phyloP scores from a whole-genome alignment of 2,888 invertebrate genomes.

The Meteorus cinctellus region DNA sequence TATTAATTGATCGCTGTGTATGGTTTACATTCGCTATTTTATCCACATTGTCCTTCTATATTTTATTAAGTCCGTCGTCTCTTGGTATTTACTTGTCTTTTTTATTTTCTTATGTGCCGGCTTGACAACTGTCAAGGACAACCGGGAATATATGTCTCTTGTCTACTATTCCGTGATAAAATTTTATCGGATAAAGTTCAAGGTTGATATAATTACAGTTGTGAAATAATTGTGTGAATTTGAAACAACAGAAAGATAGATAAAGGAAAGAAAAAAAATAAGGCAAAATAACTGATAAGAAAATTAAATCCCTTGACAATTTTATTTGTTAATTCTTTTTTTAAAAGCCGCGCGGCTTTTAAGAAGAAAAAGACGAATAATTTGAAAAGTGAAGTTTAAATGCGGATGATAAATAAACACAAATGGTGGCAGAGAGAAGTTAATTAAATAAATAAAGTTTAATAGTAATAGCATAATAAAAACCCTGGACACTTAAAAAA shows the following conservation, averaged over 20 bases:
- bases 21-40: background rate
- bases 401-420: background rate
- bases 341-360: no score
- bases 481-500: background rate
- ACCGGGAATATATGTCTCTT: constrained; percentile 20
- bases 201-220: constrained; percentile 21
- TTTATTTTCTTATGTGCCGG: constrained; percentile 23
- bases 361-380: background rate
- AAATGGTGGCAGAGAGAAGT: background rate
- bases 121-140: constrained; percentile 38
- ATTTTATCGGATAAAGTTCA: constrained; percentile 34
- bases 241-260: background rate
- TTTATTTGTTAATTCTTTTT: no score
- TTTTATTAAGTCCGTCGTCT: background rate
- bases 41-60: no score
- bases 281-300: no score
- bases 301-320: no score
- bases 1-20: constrained; percentile 6
- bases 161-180: background rate
- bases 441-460: background rate
- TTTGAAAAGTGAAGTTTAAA: background rate
- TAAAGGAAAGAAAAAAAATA: background rate
- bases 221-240: constrained; percentile 13
- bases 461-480: background rate
- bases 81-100: background rate